Evolutionary conservation across 2,113 vertebrate species (phyloP), one percentile per base, ranked within the genome.

Genomic region (Aplodontia rufa): DNA sequence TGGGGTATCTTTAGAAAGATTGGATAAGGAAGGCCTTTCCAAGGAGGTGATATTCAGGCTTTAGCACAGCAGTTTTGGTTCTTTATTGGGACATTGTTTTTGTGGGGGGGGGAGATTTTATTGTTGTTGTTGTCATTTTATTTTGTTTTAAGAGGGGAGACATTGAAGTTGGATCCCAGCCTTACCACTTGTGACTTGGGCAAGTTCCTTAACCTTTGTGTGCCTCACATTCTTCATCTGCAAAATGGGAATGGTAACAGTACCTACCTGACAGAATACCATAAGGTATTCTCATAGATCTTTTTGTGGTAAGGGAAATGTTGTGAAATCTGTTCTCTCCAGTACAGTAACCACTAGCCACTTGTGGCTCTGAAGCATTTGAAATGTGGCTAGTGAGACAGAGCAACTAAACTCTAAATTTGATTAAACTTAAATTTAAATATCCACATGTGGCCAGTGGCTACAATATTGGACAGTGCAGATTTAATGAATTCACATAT

Each of bases 401-500:
- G 22, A 94, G 37, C 47, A 72, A 92, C 17, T 91, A 60, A 90
- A 66, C 49, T 71, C 66, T 45, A 79, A 40, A 40, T 71, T 37
- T 71, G 58, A 95, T 37, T 76, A 86, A 58, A 82, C 85, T 90
- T 82, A 60, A 66, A 92, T 74, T 71, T 90, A 86, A 87, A 60
- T 75, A 55, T 71, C 28, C 26, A 64, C 12, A 11, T 82, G 60
- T 94, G 51, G 51, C 35, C 76, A 81, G 60, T 76, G 55, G 62
- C 40, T 68, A n/a, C 68, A 37, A 51, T 90, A 86, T 55, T 94
- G 66, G 49, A 94, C 51, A 24, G 4, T 49, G 30, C 30, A 69
- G 62, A 86, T 90, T 84, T 62, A 71, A 92, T 55, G 60, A 92
- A 85, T 42, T 89, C 37, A 79, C 42, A 47, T 69, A 13, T 66